phyloP scores from a whole-genome alignment of 2,797 vertebrate species.

The Gymnocypris eckloni region DNA sequence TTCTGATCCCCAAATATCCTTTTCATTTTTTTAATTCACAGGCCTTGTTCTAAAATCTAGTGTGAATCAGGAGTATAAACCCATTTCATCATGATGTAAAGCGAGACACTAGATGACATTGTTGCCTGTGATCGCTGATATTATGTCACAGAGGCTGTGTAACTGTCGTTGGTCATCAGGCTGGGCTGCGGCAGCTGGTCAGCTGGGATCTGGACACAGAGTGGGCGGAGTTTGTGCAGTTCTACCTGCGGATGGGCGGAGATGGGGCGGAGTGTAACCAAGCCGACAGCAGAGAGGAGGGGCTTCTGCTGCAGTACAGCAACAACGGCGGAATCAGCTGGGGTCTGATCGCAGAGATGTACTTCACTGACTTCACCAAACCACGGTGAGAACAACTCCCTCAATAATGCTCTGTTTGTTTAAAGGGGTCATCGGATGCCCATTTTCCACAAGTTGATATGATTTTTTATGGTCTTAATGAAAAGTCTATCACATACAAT shows the following conservation, averaged over 20 bases:
- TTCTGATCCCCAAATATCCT: neutral
- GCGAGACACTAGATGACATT: neutral
- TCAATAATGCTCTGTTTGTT: neutral
- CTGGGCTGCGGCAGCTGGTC: conserved; percentile 92
- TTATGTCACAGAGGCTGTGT: neutral
- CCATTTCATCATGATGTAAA: neutral
- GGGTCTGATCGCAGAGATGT: conserved; percentile 97
- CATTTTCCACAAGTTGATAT: too few relatives aligned
- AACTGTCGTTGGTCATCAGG: conserved; percentile 71
- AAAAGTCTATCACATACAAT: too few relatives aligned
- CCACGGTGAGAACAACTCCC: conserved; percentile 80
- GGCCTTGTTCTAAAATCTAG: too few relatives aligned
- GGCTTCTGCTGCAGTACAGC: conserved; percentile 94
- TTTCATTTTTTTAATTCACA: neutral
- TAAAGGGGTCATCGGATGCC: too few relatives aligned
- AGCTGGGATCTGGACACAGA: conserved; percentile 96
- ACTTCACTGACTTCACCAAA: conserved; percentile 98
- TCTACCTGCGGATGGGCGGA: conserved; percentile 96
- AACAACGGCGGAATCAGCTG: conserved; percentile 96
- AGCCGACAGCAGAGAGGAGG: conserved; percentile 95
- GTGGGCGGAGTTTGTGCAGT: conserved; percentile 99
- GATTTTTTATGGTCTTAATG: too few relatives aligned
- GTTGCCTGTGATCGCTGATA: neutral
- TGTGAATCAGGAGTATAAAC: neutral
- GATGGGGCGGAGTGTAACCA: conserved; percentile 90